phyloP scores from a whole-genome alignment of 2,797 vertebrate genomes.

The Rousettus madagascariensis region DNA sequence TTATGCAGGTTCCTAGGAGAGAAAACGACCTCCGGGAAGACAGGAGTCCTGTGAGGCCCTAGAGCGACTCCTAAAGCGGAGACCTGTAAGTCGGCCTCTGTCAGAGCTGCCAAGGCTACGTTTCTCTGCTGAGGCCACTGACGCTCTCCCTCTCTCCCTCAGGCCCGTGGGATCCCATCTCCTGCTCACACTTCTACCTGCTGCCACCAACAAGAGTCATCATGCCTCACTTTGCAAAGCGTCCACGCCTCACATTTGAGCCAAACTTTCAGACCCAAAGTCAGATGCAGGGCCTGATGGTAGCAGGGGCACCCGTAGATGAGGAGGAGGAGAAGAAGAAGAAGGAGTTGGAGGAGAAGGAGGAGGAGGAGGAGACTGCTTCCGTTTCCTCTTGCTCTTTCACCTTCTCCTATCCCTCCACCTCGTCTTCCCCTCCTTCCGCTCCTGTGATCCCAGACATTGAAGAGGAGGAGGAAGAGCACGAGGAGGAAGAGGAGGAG shows the following conservation, averaged over 20 bases:
- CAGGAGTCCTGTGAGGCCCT: not conserved
- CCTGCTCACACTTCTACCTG: not conserved
- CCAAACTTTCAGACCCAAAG: not conserved
- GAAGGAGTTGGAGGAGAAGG: not conserved
- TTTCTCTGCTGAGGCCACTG: not conserved
- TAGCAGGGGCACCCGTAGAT: not conserved
- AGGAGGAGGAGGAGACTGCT: not conserved
- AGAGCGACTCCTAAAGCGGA: not conserved
- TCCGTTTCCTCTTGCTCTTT: not conserved
- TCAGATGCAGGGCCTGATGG: not conserved
- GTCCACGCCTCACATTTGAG: not conserved
- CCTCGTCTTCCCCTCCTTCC: not conserved
- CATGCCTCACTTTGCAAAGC: not conserved
- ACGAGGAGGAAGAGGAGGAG: not conserved
- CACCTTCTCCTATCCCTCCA: not conserved
- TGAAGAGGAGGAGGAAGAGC: not conserved
- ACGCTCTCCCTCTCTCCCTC: not conserved
- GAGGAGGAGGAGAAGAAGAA: not conserved
- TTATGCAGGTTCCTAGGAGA: not conserved
- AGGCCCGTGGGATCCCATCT: not conserved
- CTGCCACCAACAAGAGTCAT: not conserved
- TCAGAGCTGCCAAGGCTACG: not conserved
- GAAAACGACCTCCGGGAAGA: not conserved
- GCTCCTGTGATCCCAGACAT: not conserved
- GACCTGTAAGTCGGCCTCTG: conserved; percentile 23